These are phyloP conservation scores for Lasioglossum oenotherae DNA, from an alignment of 2,888 invertebrate species.

Conservation along the genomic window DNA sequence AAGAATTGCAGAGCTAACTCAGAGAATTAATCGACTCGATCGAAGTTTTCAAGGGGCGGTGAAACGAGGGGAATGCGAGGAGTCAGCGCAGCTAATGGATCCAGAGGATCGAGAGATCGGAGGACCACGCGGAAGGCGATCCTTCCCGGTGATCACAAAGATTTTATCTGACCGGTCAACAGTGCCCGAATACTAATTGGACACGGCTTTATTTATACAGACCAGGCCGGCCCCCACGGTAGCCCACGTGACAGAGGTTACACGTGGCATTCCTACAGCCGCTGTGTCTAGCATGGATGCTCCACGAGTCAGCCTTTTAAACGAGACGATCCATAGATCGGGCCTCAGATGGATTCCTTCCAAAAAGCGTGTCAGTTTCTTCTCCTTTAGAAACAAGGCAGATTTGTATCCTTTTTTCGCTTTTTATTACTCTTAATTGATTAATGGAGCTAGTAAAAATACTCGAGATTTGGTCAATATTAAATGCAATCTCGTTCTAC, in stretches of 20 bases:
- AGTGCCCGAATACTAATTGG: constrained; percentile 70
- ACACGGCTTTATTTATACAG: constrained; percentile 70
- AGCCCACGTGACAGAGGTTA: constrained; percentile 61
- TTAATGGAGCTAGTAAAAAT: background rate
- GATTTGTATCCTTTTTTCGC: too few species aligned
- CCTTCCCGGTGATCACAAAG: constrained; percentile 43
- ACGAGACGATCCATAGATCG: background rate
- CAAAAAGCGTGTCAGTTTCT: background rate
- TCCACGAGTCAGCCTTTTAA: background rate
- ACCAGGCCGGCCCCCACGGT: constrained; percentile 61
- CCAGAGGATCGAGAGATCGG: background rate
- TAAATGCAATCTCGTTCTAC: background rate
- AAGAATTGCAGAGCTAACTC: background rate
- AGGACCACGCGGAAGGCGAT: constrained; percentile 34
- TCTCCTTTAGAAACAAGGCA: too few species aligned
- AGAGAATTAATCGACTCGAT: background rate
- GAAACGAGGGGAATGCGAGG: constrained; percentile 48
- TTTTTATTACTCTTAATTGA: background rate
- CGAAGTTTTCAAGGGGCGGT: background rate
- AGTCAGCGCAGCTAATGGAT: constrained; percentile 59
- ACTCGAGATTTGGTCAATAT: background rate
- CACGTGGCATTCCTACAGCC: constrained; percentile 59
- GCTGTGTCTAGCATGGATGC: constrained; percentile 25
- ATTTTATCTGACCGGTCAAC: constrained; percentile 56
- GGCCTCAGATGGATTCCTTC: background rate